Base-by-base conservation (phyloP, 2,797 vertebrate genomes). In the Macroramphosus scolopax region DNA sequence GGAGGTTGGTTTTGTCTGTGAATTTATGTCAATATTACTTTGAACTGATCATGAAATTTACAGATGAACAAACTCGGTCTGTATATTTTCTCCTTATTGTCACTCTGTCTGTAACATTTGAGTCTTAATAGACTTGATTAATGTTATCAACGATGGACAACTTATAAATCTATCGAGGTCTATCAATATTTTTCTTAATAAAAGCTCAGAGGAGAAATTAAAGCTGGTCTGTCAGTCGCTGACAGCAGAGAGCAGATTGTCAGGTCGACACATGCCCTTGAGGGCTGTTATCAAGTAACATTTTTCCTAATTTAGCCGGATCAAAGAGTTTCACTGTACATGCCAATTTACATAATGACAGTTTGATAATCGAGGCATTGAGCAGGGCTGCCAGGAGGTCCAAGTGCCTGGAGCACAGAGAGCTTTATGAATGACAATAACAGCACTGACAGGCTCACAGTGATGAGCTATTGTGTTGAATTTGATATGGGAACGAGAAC, bases 291-390 rank as follows among this genome's bases (percentile, higher is more conserved):
- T 61, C 43, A 81, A 80, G 65, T 68, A 78, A 80, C 69, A 72
- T 86, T 81, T 85, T 87, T 81, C 75, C 85, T 85, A 35, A 77
- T 76, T 82, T 80, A 80, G 77, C 51, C 47, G 45, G 82, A 83
- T 88, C 80, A 87, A 63, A 86, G 78, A 81, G 58, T 78, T 72
- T 71, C 72, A 85, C 81, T 61, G 85, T 86, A 89, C 80, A 71
- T 54, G 66, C 54, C 72, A 68, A 74, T 91, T 90, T 91, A 69
- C 88, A 87, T 91, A 90, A 91, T 81, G 86, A 85, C 74, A 76
- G 81, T 91, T 88, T 90, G 87, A 90, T 89, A 85, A 89, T 71
- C 69, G 60, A 66, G 77, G 69, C 72, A 49, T 56, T 57, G 76
- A 61, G 58, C 52, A 51, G 24, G 56, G 59, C 65, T 63, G 73